Conservation (phyloP, 2,113 vertebrate species). For the Alexandromys fortis region DNA sequence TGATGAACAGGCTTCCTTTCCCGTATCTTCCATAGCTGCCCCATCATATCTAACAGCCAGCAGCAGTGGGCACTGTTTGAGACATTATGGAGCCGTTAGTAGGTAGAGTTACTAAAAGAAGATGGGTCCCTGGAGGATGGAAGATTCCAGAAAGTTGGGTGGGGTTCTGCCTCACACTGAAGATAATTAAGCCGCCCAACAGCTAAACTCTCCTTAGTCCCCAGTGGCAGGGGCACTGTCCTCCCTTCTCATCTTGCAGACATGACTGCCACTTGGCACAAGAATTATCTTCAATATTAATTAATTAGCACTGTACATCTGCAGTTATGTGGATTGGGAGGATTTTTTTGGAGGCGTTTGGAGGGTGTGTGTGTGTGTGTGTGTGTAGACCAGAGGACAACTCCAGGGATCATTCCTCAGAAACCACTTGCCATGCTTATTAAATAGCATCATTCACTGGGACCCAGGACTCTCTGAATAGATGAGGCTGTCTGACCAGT, state of each 20-base stretch:
- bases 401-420: background rate
- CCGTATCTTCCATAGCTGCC: background rate
- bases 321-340: background rate
- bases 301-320: background rate
- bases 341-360: background rate
- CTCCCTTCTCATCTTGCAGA: background rate
- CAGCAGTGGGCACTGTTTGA: background rate
- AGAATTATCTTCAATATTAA: background rate
- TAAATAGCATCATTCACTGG: background rate
- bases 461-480: background rate
- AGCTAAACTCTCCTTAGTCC: background rate
- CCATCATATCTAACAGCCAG: background rate
- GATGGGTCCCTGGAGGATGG: background rate
- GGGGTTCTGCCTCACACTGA: no score
- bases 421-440: background rate
- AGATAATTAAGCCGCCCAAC: background rate
- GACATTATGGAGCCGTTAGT: background rate
- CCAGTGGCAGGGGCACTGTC: rapidly evolving
- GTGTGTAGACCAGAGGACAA: background rate
- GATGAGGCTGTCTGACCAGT: background rate
- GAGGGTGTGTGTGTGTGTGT: background rate
- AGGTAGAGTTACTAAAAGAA: background rate
- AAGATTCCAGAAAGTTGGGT: rapidly evolving
- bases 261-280: rapidly evolving
- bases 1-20: background rate